These are phyloP conservation scores for Euspilapteryx auroguttella DNA, from an alignment of 2,888 invertebrate species.

Conservation along the genomic window DNA sequence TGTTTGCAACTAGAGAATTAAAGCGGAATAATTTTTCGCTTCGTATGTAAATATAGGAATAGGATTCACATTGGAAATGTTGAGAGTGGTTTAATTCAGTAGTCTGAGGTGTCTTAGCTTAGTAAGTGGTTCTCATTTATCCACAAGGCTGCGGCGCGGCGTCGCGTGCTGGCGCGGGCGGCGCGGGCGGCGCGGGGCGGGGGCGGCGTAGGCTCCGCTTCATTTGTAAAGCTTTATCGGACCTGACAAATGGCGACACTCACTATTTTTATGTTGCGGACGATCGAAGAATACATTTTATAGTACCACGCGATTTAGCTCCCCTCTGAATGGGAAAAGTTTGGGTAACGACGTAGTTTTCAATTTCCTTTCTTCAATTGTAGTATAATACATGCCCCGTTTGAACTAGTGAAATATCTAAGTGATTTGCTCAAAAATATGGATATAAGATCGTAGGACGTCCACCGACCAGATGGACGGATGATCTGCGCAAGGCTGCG, in stretches of 20 bases:
- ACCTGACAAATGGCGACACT: slow-evolving; percentile 40
- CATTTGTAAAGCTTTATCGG: slow-evolving; percentile 51
- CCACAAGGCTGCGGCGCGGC: slow-evolving; percentile 23
- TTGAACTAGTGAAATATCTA: too few species aligned
- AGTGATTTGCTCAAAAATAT: too few species aligned
- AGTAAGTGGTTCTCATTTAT: slow-evolving; percentile 30
- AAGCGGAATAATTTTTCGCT: slow-evolving; percentile 27
- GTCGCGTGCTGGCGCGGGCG: slow-evolving; percentile 39
- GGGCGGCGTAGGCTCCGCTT: slow-evolving; percentile 33
- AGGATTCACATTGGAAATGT: neutral
- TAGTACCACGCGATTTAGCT: slow-evolving; percentile 15
- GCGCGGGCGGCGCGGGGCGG: slow-evolving; percentile 23
- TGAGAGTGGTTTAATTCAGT: neutral
- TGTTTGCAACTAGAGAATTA: slow-evolving; percentile 27
- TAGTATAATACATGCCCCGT: too few species aligned
- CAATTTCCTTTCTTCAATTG: too few species aligned
- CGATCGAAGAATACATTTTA: slow-evolving; percentile 26
- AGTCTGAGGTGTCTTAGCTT: slow-evolving; percentile 20
- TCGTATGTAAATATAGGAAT: slow-evolving; percentile 11
- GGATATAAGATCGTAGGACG: too few species aligned
- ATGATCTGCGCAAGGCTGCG: too few species aligned
- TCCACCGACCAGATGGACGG: too few species aligned
- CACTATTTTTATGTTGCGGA: slow-evolving; percentile 38
- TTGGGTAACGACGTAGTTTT: too few species aligned
- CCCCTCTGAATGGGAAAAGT: slow-evolving; percentile 12